Evolutionary conservation across 2,888 invertebrate species (phyloP).

Genomic region (Bellardia bayeri): DNA sequence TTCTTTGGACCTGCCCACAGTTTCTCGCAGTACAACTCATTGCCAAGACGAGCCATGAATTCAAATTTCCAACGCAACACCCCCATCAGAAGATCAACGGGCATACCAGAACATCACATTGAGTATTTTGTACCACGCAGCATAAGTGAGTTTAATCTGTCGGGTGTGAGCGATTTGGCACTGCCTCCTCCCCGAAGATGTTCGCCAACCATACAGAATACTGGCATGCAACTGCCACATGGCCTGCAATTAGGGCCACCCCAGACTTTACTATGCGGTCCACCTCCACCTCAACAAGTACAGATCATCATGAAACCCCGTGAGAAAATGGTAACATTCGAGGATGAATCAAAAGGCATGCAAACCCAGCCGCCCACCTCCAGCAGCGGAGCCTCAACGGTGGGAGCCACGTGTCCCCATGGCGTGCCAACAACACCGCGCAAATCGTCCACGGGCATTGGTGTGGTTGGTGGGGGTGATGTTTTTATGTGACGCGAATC

Average conservation of each 20-base stretch:
- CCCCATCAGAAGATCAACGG: conserved; percentile 87
- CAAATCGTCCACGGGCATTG: conserved; percentile 77
- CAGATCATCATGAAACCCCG: conserved; percentile 86
- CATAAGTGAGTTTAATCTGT: conserved; percentile 92
- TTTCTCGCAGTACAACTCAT: conserved; percentile 86
- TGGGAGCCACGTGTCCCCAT: conserved; percentile 82
- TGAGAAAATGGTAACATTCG: conserved; percentile 92
- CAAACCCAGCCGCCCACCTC: conserved; percentile 71
- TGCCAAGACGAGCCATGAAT: conserved; percentile 84
- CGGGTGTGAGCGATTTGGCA: conserved; percentile 87
- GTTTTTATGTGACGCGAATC: conserved; percentile 91
- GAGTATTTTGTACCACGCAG: conserved; percentile 94
- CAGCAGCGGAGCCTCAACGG: conserved; percentile 45
- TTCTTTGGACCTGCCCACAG: conserved; percentile 84
- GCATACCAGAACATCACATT: conserved; percentile 87
- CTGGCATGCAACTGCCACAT: conserved; percentile 79
- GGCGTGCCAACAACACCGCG: conserved; percentile 84
- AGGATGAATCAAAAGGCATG: conserved; percentile 86
- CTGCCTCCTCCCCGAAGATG: conserved; percentile 84
- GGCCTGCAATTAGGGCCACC: conserved; percentile 81
- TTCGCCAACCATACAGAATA: conserved; percentile 79
- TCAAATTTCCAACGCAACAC: conserved; percentile 87
- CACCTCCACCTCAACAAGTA: conserved; percentile 81
- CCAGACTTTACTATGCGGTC: conserved; percentile 80
- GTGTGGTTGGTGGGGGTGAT: conserved; percentile 86